Base-by-base conservation (phyloP, 2,113 vertebrate species). In the Scomber japonicus region DNA sequence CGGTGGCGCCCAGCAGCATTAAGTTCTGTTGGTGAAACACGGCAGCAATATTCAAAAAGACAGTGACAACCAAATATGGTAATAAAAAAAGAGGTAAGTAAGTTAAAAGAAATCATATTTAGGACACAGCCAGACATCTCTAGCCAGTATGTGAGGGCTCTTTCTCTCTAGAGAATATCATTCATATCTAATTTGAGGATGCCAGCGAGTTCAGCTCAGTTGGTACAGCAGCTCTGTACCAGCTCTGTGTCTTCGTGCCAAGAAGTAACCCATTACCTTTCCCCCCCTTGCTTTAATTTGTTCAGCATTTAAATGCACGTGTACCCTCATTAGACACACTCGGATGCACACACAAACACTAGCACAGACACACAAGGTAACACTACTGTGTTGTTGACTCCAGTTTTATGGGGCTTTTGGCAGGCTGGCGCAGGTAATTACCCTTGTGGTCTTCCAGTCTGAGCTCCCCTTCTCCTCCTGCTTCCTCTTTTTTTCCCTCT, bases 1-100 rank as follows among this genome's bases (percentile, higher is more conserved):
- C 98, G 2, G 98, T 99, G 80, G 97, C 98, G 75, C 97, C 98
- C 79, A 99, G 93, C 5, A 99, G 94, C 81, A 97, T 82, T 51
- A 99, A 90, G 87, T 99, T 95, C 98, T 99, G 79, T 54, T 74
- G 40, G 85, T 4, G 64, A 51, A 59, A 35, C 0, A 59, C 69
- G 57, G 11, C 5, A 60, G 13, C 10, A 48, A 19, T 13, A 80
- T 19, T 73, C 1, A 63, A 48, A 62, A 48, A 15, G 2, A 73
- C 24, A 66, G 9, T 2, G 24, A 64, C 11, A 66, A 53, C 3
- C n/a, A 64, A 57, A 50, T 55, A 35, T 21, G 24, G 24, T 19
- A 30, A 5, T 40, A 40, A 35, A 15, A 31, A 54, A 67, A 17
- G 11, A 61, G 30, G 6, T 65, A 65, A 75, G 2, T 0, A 11